phyloP scores from a whole-genome alignment of 2,888 invertebrate species.

The Nephrotoma appendiculata region DNA sequence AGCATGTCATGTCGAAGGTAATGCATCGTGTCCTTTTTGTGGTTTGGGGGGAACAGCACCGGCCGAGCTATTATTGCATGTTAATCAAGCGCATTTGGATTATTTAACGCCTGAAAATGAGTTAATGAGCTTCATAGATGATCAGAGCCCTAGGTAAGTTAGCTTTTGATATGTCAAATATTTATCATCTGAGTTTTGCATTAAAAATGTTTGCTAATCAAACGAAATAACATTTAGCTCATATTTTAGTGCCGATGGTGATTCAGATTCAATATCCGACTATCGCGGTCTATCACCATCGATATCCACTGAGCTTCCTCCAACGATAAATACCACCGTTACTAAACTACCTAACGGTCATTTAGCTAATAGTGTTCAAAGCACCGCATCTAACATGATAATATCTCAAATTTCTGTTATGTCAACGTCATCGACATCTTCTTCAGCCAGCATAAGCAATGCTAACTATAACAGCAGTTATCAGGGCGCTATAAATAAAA shows the following conservation, averaged over 20 bases:
- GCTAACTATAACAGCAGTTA: not conserved
- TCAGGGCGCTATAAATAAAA: slow-evolving; percentile 1
- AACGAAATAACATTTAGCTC: slow-evolving; percentile 7
- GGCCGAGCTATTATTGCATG: slow-evolving; percentile 61
- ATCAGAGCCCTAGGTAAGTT: slow-evolving; percentile 42
- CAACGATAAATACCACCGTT: not conserved
- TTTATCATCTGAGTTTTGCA: not conserved
- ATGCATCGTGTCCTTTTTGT: slow-evolving; percentile 70
- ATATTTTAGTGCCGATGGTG: slow-evolving; percentile 36
- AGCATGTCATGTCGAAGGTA: slow-evolving; percentile 62
- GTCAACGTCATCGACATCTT: not conserved
- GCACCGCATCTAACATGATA: not conserved
- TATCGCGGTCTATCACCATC: slow-evolving; percentile 41
- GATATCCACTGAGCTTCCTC: slow-evolving; percentile 24
- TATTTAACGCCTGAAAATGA: slow-evolving; percentile 68
- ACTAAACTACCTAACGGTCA: not conserved
- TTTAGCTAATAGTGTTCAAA: not conserved
- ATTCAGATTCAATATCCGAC: slow-evolving; percentile 44
- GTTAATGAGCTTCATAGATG: slow-evolving; percentile 63
- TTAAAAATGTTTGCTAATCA: not conserved
- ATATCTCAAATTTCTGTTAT: not conserved
- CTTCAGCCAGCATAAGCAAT: not conserved
- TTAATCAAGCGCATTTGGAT: slow-evolving; percentile 72
- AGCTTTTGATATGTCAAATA: not conserved
- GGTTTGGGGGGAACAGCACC: slow-evolving; percentile 58